phyloP scores from a whole-genome alignment of 2,888 invertebrate genomes.

The Dicycla oo region DNA sequence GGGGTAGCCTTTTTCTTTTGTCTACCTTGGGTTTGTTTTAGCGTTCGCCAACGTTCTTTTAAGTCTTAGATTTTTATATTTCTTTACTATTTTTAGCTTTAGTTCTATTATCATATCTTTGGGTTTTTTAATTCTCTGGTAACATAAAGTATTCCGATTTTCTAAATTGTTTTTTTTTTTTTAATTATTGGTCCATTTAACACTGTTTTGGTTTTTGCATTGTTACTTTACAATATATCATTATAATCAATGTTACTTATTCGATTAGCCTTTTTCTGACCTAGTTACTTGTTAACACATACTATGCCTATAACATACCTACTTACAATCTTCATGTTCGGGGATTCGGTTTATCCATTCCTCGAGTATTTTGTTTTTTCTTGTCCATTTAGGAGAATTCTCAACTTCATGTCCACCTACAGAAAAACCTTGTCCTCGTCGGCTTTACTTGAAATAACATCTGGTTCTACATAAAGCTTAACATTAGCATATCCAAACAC shows the following conservation, averaged over 20 bases:
- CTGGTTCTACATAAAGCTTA: constrained; percentile 12
- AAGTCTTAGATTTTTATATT: not conserved
- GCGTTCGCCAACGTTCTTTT: not conserved
- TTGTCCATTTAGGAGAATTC: not conserved
- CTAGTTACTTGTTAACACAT: constrained; percentile 4
- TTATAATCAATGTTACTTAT: not conserved
- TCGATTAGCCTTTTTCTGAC: constrained; percentile 20
- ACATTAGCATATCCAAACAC: constrained; percentile 19
- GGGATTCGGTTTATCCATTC: not conserved
- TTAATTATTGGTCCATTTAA: not conserved
- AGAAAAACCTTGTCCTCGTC: constrained; percentile 34
- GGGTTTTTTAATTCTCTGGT: no score
- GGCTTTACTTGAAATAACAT: not conserved
- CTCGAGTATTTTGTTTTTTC: not conserved
- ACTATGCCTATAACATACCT: no score
- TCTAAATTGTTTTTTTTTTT: no score
- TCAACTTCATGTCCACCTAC: constrained; percentile 23
- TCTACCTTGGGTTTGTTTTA: not conserved
- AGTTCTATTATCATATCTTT: no score
- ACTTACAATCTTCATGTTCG: not conserved
- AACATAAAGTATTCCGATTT: no score
- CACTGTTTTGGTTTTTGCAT: not conserved
- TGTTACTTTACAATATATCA: not conserved
- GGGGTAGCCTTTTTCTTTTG: not conserved
- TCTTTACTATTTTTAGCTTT: not conserved